phyloP scores from a whole-genome alignment of 2,888 invertebrate genomes.

The Polymixis flavicincta region DNA sequence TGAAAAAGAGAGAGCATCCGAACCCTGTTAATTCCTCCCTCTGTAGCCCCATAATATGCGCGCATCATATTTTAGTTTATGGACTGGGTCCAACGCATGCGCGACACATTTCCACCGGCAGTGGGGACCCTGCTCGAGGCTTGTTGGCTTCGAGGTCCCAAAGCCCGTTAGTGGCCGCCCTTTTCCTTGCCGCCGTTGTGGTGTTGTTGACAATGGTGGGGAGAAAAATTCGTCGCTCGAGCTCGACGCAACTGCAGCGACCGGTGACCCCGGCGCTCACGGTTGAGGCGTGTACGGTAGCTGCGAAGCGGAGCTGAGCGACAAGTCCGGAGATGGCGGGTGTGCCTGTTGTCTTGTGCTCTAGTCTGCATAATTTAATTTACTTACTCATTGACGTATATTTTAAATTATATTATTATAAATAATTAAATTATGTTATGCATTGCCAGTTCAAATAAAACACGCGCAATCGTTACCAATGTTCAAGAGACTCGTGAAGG shows the following conservation, averaged over 20 bases:
- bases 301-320: no score
- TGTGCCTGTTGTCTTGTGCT: no score
- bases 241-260: background rate
- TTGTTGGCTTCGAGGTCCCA: background rate
- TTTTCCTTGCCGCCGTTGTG: background rate
- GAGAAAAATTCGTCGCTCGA: background rate
- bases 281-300: background rate
- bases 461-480: no score
- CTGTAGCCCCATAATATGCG: background rate
- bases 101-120: background rate
- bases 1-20: no score
- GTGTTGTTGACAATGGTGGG: background rate
- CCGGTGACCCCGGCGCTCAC: background rate
- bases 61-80: background rate
- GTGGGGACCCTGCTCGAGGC: background rate
- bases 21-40: background rate
- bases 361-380: no score
- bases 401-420: no score
- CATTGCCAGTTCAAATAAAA: no score
- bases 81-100: background rate
- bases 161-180: background rate
- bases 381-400: no score
- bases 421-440: no score
- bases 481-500: no score
- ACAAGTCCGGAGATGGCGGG: no score